Evolutionary conservation across 1,140 invertebrate genomes (phyloP).

Genomic region (Theocolax elegans): DNA sequence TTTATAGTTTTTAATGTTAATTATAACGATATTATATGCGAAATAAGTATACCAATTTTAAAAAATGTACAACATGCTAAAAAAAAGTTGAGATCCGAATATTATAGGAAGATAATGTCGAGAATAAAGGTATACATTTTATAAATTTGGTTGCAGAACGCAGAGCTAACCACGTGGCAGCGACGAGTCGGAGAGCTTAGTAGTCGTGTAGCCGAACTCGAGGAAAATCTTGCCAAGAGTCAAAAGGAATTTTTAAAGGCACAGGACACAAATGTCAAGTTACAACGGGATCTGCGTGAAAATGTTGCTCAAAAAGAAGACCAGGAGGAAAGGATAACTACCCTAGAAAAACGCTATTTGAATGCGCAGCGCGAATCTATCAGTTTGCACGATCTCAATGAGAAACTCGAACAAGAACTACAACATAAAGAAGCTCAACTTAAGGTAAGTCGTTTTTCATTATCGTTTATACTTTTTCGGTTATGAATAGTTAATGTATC

Average conservation of each 20-base stretch:
- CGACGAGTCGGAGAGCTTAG: conserved; percentile 88
- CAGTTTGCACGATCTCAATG: conserved; percentile 96
- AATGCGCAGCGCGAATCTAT: conserved; percentile 98
- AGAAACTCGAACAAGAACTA: conserved; percentile 97
- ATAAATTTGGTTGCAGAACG: conserved; percentile 54
- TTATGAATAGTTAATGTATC: too few species aligned
- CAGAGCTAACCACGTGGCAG: conserved; percentile 89
- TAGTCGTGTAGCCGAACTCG: conserved; percentile 90
- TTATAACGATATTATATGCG: neutral
- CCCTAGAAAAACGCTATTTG: conserved; percentile 77
- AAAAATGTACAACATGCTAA: neutral
- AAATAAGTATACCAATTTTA: neutral
- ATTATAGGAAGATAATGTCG: too few species aligned
- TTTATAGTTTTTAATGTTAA: too few species aligned
- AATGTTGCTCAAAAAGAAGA: conserved; percentile 98
- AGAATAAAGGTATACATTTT: too few species aligned
- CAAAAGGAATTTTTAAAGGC: conserved; percentile 94
- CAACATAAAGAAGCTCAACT: conserved; percentile 95
- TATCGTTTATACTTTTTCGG: too few species aligned
- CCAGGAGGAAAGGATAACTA: conserved; percentile 79
- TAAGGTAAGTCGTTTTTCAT: conserved; percentile 73
- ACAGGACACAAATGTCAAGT: conserved; percentile 90
- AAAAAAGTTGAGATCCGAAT: neutral
- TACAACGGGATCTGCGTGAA: conserved; percentile 92
- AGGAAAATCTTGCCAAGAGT: conserved; percentile 86